Percentiles rank a stretch among this genome's conserved stretches.
Conservation (phyloP, 2,113 vertebrate species). For the Caranx ignobilis region DNA sequence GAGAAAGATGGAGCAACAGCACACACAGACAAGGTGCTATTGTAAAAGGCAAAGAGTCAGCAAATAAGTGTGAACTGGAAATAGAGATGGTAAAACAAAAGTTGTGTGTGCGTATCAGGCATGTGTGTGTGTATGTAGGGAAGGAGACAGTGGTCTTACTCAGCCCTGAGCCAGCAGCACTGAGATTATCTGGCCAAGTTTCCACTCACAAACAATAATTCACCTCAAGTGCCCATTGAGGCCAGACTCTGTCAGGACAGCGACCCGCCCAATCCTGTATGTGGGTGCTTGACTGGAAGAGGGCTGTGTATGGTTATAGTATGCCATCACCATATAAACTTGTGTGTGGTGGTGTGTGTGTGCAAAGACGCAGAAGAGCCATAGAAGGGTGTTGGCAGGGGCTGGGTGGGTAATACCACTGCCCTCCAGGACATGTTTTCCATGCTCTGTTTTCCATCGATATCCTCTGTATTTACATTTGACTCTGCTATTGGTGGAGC, state of each 20-base stretch:
- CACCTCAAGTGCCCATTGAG: constrained; percentile 82
- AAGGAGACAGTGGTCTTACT: constrained; percentile 80
- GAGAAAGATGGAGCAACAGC: constrained; percentile 37
- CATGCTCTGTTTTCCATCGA: constrained; percentile 76
- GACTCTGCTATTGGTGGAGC: constrained; percentile 31
- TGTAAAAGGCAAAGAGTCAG: constrained; percentile 69
- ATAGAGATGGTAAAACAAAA: constrained; percentile 63
- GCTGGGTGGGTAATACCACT: constrained; percentile 26
- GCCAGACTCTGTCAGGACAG: constrained; percentile 60
- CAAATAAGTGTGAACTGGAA: constrained; percentile 73
- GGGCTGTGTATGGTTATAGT: constrained; percentile 49
- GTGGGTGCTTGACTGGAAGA: constrained; percentile 47
- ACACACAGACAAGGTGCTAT: constrained; percentile 50
- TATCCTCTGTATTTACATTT: constrained; percentile 80
- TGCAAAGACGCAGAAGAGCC: constrained; percentile 33
- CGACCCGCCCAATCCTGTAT: constrained; percentile 65
- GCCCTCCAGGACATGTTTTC: constrained; percentile 67
- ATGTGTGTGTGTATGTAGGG: constrained; percentile 18
- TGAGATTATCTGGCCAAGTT: constrained; percentile 83
- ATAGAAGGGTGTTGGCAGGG: constrained; percentile 48
- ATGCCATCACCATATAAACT: constrained; percentile 38
- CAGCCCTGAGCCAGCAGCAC: constrained; percentile 77
- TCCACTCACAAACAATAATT: constrained; percentile 86
- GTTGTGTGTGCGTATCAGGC: constrained; percentile 28
- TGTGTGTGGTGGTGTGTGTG: constrained; percentile 36